Evolutionary conservation across 2,113 vertebrate species (phyloP).

Genomic region (Leptodactylus fuscus): DNA sequence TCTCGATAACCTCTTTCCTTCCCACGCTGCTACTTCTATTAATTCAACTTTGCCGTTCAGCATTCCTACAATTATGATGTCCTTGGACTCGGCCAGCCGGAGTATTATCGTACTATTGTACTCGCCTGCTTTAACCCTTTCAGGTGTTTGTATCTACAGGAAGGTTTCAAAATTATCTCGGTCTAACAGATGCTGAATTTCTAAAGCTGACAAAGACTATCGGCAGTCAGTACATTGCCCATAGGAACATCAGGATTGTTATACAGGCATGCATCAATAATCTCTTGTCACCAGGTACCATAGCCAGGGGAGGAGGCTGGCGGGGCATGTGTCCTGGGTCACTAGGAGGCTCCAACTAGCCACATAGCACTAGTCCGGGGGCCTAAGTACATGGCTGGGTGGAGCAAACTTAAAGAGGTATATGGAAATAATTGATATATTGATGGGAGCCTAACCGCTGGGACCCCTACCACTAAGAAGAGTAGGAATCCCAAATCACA

Average conservation of each 20-base stretch:
- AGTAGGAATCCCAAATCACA: too few species aligned
- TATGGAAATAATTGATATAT: too few species aligned
- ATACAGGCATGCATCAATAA: background rate
- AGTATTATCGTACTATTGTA: background rate
- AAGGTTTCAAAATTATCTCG: background rate
- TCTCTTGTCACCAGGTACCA: background rate
- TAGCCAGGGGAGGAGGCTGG: too few species aligned
- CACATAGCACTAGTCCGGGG: background rate
- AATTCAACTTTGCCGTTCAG: constrained; percentile 1
- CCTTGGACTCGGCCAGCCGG: background rate
- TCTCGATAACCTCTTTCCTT: background rate
- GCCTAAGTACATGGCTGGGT: too few species aligned
- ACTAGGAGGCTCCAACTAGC: background rate
- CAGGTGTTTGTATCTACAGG: background rate
- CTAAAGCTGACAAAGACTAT: background rate
- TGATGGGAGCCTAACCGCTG: too few species aligned
- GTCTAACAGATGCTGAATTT: background rate
- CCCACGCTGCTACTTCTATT: background rate
- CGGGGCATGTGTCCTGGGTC: background rate
- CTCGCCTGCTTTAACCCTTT: background rate
- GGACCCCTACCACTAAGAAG: too few species aligned
- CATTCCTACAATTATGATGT: background rate
- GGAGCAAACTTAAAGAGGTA: too few species aligned
- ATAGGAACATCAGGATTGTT: background rate
- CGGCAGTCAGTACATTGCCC: background rate